phyloP scores from a whole-genome alignment of 2,888 invertebrate genomes.

The Lathronympha strigana region DNA sequence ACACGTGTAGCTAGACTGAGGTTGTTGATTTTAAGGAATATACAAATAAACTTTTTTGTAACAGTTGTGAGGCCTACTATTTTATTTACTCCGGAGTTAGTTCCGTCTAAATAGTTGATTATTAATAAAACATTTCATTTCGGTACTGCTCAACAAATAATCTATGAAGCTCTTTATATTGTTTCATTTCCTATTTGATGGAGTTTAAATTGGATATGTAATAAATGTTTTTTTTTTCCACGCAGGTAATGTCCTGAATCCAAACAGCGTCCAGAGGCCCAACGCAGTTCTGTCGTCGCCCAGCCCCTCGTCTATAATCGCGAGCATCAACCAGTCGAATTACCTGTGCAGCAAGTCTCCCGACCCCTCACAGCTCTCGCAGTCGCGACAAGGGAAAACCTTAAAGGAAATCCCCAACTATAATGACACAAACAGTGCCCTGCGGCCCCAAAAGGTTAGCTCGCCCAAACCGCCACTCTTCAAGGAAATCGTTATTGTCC shows the following conservation, averaged over 20 bases:
- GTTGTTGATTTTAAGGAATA: no score
- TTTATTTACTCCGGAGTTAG: no score
- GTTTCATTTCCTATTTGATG: no score
- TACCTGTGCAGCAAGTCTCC: slow-evolving; percentile 71
- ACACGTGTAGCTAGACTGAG: no score
- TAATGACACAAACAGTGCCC: slow-evolving; percentile 49
- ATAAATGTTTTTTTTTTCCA: neutral
- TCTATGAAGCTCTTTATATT: no score
- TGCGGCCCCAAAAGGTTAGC: slow-evolving; percentile 52
- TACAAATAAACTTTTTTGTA: no score
- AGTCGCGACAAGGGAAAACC: slow-evolving; percentile 45
- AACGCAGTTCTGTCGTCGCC: slow-evolving; percentile 74
- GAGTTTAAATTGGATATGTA: neutral
- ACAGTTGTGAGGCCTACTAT: no score
- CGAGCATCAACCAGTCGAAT: slow-evolving; percentile 77
- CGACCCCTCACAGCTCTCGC: slow-evolving; percentile 51
- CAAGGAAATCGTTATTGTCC: slow-evolving; percentile 67
- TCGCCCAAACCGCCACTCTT: slow-evolving; percentile 54
- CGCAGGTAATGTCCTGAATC: slow-evolving; percentile 60
- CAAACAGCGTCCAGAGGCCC: slow-evolving; percentile 64
- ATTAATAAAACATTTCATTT: no score
- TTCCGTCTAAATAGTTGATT: no score
- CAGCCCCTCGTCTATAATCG: slow-evolving; percentile 78
- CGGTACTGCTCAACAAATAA: no score
- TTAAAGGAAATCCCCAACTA: slow-evolving; percentile 48